Evolutionary conservation across 1,140 invertebrate genomes (phyloP), one percentile per base, ranked within the genome.

Genomic region (Trichonephila clavipes): DNA sequence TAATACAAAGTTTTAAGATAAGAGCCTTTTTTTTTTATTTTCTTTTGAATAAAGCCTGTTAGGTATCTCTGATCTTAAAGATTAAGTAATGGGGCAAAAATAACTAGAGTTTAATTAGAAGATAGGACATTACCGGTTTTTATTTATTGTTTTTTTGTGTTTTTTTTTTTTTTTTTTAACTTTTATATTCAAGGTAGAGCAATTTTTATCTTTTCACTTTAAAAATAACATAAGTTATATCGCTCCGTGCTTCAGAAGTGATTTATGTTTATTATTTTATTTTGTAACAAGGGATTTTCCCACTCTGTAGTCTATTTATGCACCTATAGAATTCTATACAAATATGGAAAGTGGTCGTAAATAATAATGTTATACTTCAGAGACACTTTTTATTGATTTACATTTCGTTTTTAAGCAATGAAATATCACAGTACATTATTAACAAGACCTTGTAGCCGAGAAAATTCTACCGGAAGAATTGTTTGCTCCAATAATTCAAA

Each of bases 21-120:
- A 87, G 85, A 19, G 1, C 0, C 21, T 40, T 64, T 87, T 87
- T 87, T 28, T 87, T 64, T 18, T 12, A 16, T 19, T 58, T 40
- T 40, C 34, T 40, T 77, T 40, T 83, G 44, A 83, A 83, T 59
- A n/a, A 19, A 77, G 28, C 28, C 34, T 77, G 16, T 40, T 28
- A 18, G 14, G n/a, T 58, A 58, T 83, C 40, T 21, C 7, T 24
- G 82, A 83, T 83, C 82, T 83, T 51, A 40, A 83, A 83, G 72
- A 87, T 87, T 64, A 87, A 87, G 28, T 87, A 62, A 64, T 40
- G 19, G 28, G 34, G 16, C 28, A 34, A 64, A 62, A 87, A 40
- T 87, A 87, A 87, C 85, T 87, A 87, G 85, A 64, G 85, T 87
- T 87, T 87, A 87, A 87, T 87, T 87, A 58, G 61, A 64, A 62